Evolutionary conservation across 1,140 invertebrate genomes (phyloP).

Genomic region (Pomacea maculata): DNA sequence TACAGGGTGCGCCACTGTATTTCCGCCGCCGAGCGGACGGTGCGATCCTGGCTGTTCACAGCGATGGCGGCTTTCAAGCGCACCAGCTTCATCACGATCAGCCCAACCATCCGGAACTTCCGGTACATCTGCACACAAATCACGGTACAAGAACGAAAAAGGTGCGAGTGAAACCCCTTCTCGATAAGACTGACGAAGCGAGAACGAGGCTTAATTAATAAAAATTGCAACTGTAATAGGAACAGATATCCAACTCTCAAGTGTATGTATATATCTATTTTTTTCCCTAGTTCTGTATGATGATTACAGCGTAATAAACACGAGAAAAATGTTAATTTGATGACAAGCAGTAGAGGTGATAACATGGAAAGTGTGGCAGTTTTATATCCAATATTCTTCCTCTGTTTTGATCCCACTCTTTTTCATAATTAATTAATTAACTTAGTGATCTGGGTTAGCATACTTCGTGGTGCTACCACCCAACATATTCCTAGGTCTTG

Average conservation of each 20-base stretch:
- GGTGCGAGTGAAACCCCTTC: background rate
- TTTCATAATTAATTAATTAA: no score
- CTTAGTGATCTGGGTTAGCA: no score
- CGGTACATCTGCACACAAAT: constrained; percentile 12
- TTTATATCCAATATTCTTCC: no score
- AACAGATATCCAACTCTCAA: background rate
- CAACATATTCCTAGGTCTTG: no score
- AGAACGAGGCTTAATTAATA: background rate
- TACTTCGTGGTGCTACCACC: no score
- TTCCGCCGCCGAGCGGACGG: constrained; percentile 47
- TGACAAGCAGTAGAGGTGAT: no score
- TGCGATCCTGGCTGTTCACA: constrained; percentile 36
- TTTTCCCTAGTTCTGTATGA: background rate
- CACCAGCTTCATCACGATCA: constrained; percentile 27
- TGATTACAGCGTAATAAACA: background rate
- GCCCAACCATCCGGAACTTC: constrained; percentile 35
- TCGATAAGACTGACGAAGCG: background rate
- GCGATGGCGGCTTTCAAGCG: constrained; percentile 38
- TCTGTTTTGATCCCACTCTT: no score
- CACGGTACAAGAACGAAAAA: background rate
- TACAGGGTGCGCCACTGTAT: constrained; percentile 52
- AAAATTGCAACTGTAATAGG: no score
- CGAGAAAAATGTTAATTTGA: background rate
- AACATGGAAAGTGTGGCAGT: no score
- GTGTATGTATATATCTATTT: background rate